A percentile compares a stretch with the other conserved stretches of the same genome.
Evolutionary conservation across 2,888 invertebrate genomes (phyloP).

Genomic region (Cataglyphis cursor): DNA sequence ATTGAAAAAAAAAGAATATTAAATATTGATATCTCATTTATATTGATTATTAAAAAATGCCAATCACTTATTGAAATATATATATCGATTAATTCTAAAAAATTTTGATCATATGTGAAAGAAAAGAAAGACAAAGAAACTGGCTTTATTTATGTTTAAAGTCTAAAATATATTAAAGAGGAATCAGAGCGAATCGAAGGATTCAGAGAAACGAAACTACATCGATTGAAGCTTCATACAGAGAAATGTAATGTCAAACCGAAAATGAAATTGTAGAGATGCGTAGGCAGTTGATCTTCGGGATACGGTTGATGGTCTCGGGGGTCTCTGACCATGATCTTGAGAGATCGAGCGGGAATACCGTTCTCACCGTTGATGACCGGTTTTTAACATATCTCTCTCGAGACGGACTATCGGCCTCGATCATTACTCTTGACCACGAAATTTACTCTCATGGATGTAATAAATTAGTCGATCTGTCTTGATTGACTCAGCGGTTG

Average conservation of each 20-base stretch:
- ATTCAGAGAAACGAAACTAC: not conserved
- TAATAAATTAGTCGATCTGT: conserved; percentile 25
- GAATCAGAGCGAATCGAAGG: not conserved
- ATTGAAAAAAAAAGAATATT: not conserved
- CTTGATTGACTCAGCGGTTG: not conserved
- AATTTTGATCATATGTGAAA: not conserved
- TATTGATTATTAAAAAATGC: not conserved
- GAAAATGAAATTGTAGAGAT: conserved; percentile 31
- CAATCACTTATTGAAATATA: not conserved
- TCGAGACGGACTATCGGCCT: conserved; percentile 40
- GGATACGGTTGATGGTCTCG: conserved; percentile 56
- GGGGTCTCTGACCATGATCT: conserved; percentile 80
- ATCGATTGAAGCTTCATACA: not conserved
- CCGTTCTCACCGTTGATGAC: conserved; percentile 81
- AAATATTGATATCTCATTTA: not conserved
- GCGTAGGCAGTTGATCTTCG: conserved; percentile 13
- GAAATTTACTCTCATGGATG: conserved; percentile 32
- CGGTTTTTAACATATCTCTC: conserved; percentile 77
- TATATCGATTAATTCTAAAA: not conserved
- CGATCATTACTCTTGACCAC: conserved; percentile 51
- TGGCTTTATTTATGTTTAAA: not conserved
- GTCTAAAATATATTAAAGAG: not conserved
- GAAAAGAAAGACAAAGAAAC: not conserved
- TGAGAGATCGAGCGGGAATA: conserved; percentile 79
- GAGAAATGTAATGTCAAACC: not conserved